A percentile compares a stretch with the other conserved stretches of the same genome.
Conservation (phyloP, 2,113 vertebrate species). For the Paracanthobrama guichenoti region DNA sequence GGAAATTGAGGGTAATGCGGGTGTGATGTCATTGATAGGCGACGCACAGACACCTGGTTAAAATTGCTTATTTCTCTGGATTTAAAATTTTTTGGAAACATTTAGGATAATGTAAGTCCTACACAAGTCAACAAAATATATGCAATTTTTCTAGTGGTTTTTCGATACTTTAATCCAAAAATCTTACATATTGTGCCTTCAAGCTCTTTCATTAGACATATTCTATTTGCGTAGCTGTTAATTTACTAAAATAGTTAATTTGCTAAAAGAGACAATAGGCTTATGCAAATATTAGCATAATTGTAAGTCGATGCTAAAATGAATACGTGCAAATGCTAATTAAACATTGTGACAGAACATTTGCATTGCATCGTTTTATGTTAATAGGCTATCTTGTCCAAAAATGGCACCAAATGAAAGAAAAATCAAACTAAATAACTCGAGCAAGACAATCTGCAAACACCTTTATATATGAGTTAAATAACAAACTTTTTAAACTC, state of each 20-base stretch:
- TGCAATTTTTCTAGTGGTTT: no score
- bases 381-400: neutral
- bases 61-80: no score
- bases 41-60: no score
- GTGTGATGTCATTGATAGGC: no score
- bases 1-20: no score
- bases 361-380: neutral
- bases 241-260: neutral
- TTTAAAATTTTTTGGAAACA: no score
- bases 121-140: no score
- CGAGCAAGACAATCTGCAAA: neutral
- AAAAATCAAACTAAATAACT: neutral
- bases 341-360: neutral
- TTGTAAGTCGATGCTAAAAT: neutral
- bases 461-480: neutral
- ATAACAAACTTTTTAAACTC: neutral
- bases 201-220: neutral
- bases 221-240: neutral
- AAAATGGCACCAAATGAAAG: neutral
- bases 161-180: no score
- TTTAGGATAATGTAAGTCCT: no score
- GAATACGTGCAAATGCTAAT: neutral
- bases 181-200: neutral
- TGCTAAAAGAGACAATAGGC: neutral
- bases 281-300: neutral